Conservation (phyloP, 2,113 vertebrate genomes). For the Chamaetylas fuelleborni region DNA sequence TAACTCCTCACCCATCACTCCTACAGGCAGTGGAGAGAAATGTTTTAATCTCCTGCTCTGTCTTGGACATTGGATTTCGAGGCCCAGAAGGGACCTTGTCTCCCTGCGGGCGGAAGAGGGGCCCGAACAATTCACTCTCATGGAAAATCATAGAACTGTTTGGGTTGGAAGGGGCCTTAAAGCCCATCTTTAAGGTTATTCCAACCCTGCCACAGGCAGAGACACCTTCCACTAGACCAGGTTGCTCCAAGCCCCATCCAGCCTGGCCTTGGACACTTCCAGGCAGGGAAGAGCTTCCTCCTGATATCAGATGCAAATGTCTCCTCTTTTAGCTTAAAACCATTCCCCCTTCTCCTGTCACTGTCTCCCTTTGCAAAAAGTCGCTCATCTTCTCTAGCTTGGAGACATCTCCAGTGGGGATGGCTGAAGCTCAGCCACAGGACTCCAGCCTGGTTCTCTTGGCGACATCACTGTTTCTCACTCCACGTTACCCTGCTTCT, state of each 20-base stretch:
- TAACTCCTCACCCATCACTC: neutral
- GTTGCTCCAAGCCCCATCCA: accelerated
- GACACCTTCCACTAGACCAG: neutral
- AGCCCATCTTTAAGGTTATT: neutral
- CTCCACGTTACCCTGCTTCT: neutral
- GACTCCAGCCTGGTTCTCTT: neutral
- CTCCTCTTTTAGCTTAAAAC: neutral
- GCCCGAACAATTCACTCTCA: neutral
- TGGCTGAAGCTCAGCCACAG: neutral
- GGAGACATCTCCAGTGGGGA: neutral
- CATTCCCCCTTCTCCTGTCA: neutral
- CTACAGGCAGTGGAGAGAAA: neutral
- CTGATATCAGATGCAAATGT: neutral
- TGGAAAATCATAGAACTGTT: neutral
- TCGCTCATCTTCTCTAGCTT: neutral
- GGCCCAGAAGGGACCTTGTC: neutral
- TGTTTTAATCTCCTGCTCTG: neutral
- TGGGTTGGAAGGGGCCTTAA: neutral
- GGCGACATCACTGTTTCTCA: no score
- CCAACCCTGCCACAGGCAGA: neutral
- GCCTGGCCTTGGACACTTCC: neutral
- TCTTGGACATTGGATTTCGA: neutral
- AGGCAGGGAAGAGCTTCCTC: neutral
- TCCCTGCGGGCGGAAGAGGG: neutral
- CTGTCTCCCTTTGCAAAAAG: neutral